phyloP scores from a whole-genome alignment of 2,113 vertebrate genomes.

The Paradoxurus hermaphroditus region DNA sequence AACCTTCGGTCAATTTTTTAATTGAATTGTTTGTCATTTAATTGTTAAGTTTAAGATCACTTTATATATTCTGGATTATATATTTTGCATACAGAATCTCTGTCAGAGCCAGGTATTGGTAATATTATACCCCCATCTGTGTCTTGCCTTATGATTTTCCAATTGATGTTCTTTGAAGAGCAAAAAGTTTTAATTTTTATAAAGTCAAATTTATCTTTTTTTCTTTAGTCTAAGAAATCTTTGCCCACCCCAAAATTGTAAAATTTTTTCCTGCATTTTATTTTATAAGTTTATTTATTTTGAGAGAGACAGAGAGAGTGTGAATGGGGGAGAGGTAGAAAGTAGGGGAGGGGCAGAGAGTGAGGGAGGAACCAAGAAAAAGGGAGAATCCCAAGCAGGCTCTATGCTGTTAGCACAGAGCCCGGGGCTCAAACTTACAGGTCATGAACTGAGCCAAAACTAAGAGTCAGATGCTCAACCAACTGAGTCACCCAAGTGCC shows the following conservation, averaged over 20 bases:
- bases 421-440: no score
- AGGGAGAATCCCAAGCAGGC: no score
- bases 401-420: no score
- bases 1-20: neutral
- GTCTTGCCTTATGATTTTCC: neutral
- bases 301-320: no score
- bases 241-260: neutral
- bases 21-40: neutral
- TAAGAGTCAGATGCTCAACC: no score
- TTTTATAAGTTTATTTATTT: no score
- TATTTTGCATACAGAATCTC: neutral
- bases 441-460: no score
- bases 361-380: no score
- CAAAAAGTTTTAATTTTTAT: neutral
- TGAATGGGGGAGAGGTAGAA: no score
- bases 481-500: no score
- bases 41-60: neutral
- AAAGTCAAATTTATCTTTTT: neutral
- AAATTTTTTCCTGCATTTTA: neutral
- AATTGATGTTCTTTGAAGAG: neutral
- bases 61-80: neutral
- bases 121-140: neutral
- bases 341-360: no score
- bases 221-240: constrained; percentile 32
- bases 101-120: neutral